phyloP scores from a whole-genome alignment of 1,140 invertebrate genomes.

The Diuraphis noxia region DNA sequence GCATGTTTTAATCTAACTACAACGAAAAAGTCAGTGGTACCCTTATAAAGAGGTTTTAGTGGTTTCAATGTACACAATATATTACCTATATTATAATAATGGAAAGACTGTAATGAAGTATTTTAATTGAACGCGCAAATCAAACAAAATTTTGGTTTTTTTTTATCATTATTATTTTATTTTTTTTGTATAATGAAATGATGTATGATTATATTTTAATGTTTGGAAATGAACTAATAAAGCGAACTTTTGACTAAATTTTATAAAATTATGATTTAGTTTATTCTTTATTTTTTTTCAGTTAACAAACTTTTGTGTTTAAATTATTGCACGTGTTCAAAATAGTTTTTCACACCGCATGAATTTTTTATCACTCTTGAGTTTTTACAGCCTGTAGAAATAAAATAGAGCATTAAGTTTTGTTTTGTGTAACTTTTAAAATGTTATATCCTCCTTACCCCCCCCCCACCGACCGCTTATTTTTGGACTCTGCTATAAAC shows the following conservation, averaged over 20 bases:
- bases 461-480: background rate
- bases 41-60: too few relatives aligned
- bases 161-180: background rate
- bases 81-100: background rate
- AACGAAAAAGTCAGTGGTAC: too few relatives aligned
- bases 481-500: background rate
- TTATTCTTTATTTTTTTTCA: background rate
- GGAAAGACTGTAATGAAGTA: background rate
- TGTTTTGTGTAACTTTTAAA: background rate
- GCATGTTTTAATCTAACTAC: too few relatives aligned
- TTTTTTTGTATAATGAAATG: background rate
- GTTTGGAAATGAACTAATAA: background rate
- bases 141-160: background rate
- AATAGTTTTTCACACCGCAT: background rate
- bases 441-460: background rate
- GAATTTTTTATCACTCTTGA: background rate
- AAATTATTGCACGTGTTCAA: conserved; percentile 15
- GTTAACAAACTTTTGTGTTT: background rate
- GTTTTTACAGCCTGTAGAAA: background rate
- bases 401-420: background rate
- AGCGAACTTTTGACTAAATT: background rate
- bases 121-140: background rate
- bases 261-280: background rate
- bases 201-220: background rate
- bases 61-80: background rate